Evolutionary conservation across 2,797 vertebrate species (phyloP).

Genomic region (Buphagus erythrorhynchus): DNA sequence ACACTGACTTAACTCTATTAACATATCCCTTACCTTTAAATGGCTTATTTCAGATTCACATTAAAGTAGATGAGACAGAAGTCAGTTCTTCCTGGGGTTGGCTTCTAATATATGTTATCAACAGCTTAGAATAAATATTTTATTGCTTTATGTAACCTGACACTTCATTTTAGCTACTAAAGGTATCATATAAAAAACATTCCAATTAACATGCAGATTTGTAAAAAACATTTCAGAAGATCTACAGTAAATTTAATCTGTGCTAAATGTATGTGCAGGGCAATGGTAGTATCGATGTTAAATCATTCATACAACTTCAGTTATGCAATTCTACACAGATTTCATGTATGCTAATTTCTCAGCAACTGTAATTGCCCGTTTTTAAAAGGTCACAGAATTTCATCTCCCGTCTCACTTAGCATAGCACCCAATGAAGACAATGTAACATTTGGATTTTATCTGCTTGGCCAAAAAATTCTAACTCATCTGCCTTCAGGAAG

Average conservation of each 20-base stretch:
- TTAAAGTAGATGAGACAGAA: background rate
- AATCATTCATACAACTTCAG: background rate
- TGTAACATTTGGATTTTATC: background rate
- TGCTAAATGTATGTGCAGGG: background rate
- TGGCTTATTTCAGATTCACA: background rate
- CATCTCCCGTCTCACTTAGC: background rate
- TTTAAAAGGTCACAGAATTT: conserved; percentile 14
- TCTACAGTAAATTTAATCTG: background rate
- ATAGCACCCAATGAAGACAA: background rate
- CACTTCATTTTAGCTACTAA: background rate
- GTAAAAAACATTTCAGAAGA: background rate
- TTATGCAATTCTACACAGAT: background rate
- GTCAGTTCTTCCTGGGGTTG: background rate
- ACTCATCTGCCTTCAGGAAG: background rate
- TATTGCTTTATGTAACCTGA: background rate
- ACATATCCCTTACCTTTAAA: background rate
- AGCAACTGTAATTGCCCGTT: background rate
- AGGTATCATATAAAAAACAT: background rate
- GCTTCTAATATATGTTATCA: background rate
- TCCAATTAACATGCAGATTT: background rate
- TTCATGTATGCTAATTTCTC: background rate
- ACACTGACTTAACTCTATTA: conserved; percentile 24
- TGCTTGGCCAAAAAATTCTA: background rate
- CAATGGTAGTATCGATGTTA: background rate
- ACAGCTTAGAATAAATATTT: background rate